These are phyloP conservation scores for Merodon equestris DNA, from an alignment of 2,888 invertebrate species.

Conservation along the genomic window DNA sequence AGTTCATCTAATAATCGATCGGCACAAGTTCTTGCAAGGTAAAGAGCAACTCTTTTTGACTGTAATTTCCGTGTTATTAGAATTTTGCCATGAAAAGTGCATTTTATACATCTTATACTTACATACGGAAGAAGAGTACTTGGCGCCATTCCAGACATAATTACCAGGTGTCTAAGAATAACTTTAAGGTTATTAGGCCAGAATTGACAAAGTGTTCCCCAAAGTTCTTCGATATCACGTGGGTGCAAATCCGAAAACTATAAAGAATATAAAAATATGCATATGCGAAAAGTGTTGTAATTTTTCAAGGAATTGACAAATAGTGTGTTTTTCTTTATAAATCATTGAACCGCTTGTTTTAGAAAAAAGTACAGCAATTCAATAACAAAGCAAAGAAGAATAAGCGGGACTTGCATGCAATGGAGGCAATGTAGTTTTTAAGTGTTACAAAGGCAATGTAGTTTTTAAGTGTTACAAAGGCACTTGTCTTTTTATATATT, in stretches of 20 bases:
- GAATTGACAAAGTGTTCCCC: constrained; percentile 96
- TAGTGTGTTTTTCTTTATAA: no score
- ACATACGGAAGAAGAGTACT: constrained; percentile 94
- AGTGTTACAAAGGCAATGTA: no score
- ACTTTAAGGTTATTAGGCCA: constrained; percentile 99
- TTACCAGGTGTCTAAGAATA: constrained; percentile 96
- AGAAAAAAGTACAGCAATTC: no score
- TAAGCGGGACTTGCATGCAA: no score
- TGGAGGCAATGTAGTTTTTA: no score
- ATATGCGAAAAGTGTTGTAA: no score
- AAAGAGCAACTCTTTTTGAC: constrained; percentile 97
- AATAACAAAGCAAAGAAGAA: no score
- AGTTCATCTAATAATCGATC: constrained; percentile 96
- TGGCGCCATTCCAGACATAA: constrained; percentile 98
- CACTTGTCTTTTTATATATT: no score
- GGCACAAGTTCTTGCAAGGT: constrained; percentile 94
- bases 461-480: no score
- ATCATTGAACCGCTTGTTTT: no score
- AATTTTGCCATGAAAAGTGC: constrained; percentile 35
- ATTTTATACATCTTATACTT: constrained; percentile 79
- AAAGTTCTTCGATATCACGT: constrained; percentile 96
- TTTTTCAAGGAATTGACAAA: no score
- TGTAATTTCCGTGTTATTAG: constrained; percentile 79
- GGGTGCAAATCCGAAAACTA: constrained; percentile 98
- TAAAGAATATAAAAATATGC: constrained; percentile 30